A percentile compares a stretch with the other conserved stretches of the same genome.
phyloP scores from a whole-genome alignment of 2,113 vertebrate genomes.

The Phycodurus eques region DNA sequence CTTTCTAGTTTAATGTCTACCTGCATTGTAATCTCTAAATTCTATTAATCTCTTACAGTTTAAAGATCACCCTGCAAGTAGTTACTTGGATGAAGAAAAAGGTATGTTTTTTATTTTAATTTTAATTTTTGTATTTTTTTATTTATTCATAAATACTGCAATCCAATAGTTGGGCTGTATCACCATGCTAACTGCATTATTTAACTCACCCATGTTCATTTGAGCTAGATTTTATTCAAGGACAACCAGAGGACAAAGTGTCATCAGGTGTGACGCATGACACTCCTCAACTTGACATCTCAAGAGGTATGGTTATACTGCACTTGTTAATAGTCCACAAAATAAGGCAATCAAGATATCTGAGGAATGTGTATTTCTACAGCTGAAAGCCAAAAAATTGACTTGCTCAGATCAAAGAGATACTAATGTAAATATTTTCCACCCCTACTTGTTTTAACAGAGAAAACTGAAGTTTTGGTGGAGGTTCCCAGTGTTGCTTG shows the following conservation, averaged over 20 bases:
- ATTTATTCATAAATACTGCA: neutral
- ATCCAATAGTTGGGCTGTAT: neutral
- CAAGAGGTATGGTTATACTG: slow-evolving; percentile 7
- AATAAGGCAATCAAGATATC: neutral
- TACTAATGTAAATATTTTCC: neutral
- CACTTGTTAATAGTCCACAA: neutral
- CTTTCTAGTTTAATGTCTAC: neutral
- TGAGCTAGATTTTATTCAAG: slow-evolving; percentile 28
- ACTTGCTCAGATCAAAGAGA: too few species aligned
- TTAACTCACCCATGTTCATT: neutral
- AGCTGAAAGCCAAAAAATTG: neutral
- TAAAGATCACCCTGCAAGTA: neutral
- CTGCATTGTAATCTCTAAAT: neutral
- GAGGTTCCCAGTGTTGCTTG: neutral
- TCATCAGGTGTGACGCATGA: neutral
- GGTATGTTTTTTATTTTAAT: slow-evolving; percentile 17
- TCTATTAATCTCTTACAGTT: slow-evolving; percentile 16
- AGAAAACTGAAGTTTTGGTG: neutral
- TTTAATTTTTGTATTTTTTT: neutral
- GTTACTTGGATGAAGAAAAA: neutral
- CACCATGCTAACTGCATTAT: neutral
- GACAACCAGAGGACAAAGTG: neutral
- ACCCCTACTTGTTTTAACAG: neutral
- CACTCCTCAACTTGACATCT: neutral
- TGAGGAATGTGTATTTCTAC: neutral